Evolutionary conservation across 2,113 vertebrate species (phyloP).

Genomic region (Bos taurus): DNA sequence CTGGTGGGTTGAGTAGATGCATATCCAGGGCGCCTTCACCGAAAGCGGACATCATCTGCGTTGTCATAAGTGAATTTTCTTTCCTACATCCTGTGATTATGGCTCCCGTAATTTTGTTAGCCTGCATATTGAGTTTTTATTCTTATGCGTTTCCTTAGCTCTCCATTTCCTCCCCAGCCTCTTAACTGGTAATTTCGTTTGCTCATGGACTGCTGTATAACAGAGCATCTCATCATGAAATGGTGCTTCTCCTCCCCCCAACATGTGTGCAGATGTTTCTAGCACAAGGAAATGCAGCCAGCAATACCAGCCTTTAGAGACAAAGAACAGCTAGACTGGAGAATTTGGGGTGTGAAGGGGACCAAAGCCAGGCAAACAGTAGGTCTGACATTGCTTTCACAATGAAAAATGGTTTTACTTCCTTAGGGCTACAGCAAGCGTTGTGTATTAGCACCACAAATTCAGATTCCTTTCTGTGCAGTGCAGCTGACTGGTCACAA

Average conservation of each 20-base stretch:
- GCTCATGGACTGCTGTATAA: not conserved
- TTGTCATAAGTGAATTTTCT: conserved; percentile 66
- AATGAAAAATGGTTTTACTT: not conserved
- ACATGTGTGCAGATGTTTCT: rapidly evolving
- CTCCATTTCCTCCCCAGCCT: conserved; percentile 51
- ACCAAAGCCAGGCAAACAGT: not conserved
- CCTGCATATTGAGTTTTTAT: conserved; percentile 51
- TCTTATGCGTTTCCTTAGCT: conserved; percentile 24
- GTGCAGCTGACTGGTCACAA: rapidly evolving
- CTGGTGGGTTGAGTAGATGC: not conserved
- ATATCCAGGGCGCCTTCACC: not conserved
- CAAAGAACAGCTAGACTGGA: not conserved
- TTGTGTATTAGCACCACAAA: rapidly evolving
- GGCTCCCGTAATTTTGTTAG: conserved; percentile 51
- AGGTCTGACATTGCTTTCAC: not conserved
- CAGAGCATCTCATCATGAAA: not conserved
- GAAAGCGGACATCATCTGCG: not conserved
- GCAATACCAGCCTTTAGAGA: not conserved
- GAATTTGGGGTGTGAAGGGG: not conserved
- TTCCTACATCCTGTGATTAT: conserved; percentile 55
- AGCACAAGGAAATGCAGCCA: not conserved
- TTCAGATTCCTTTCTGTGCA: not conserved
- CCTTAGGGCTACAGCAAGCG: not conserved
- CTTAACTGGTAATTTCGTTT: conserved; percentile 54
- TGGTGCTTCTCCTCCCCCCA: not conserved